Evolutionary conservation across 2,113 vertebrate species (phyloP).

Genomic region (Alaudala cheleensis): DNA sequence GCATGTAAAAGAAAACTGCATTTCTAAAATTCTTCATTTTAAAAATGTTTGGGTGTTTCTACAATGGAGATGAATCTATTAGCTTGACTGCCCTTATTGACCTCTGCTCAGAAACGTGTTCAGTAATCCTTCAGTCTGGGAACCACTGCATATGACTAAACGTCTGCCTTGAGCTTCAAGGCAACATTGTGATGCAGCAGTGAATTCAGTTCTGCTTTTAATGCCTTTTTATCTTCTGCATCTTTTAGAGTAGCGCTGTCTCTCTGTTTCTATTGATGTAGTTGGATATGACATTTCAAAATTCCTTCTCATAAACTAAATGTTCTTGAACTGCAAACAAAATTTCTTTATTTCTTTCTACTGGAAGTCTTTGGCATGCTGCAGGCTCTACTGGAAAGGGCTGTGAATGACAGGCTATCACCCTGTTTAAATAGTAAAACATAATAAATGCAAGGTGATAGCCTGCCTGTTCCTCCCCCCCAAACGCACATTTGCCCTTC

Average conservation of each 20-base stretch:
- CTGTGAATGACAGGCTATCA: not conserved
- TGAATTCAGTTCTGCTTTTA: not conserved
- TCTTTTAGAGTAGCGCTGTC: not conserved
- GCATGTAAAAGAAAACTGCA: not conserved
- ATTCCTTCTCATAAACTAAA: not conserved
- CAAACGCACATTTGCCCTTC: not conserved
- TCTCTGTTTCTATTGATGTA: not conserved
- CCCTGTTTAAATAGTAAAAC: not conserved
- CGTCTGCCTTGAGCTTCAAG: not conserved
- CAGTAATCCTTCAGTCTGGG: not conserved
- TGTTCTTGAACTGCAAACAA: not conserved
- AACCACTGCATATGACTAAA: not conserved
- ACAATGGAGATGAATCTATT: rapidly evolving
- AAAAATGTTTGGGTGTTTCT: not conserved
- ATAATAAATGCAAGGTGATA: not conserved
- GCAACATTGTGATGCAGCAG: not conserved
- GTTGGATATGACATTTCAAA: not conserved
- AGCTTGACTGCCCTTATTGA: not conserved
- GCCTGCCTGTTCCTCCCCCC: not conserved
- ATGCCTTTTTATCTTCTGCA: not conserved
- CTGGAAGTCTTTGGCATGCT: not conserved
- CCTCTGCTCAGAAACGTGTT: not conserved
- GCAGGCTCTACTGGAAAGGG: not conserved
- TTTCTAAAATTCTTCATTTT: not conserved
- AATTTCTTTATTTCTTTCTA: not conserved